These are phyloP conservation scores for Atherinosoma microstoma DNA, from an alignment of 2,797 vertebrate genomes.

Conservation along the genomic window DNA sequence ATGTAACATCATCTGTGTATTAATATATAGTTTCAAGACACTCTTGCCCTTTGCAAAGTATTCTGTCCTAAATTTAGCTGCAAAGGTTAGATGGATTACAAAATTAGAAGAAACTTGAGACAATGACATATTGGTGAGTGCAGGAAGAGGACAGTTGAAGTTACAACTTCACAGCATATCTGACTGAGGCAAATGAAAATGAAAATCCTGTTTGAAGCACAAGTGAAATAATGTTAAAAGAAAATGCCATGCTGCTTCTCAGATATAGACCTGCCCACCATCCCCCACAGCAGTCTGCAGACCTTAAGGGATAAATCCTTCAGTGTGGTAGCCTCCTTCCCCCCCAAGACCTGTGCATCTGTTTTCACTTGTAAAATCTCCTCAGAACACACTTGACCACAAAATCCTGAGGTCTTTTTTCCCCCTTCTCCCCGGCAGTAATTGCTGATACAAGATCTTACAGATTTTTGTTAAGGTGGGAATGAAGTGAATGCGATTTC, in stretches of 20 bases:
- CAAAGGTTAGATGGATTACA: slow-evolving; percentile 51
- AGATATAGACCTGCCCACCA: neutral
- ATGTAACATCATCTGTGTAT: neutral
- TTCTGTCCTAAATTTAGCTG: slow-evolving; percentile 75
- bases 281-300: neutral
- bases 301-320: neutral
- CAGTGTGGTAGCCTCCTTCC: too few relatives aligned
- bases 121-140: slow-evolving; percentile 24
- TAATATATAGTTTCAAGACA: slow-evolving; percentile 10
- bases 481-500: slow-evolving; percentile 3
- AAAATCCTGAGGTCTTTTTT: neutral
- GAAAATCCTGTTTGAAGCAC: neutral
- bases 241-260: neutral
- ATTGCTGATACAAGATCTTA: too few relatives aligned
- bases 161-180: neutral
- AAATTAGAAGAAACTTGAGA: slow-evolving; percentile 72
- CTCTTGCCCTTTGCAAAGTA: slow-evolving; percentile 68
- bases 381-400: neutral
- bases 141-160: slow-evolving; percentile 15
- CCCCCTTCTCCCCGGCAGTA: neutral
- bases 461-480: neutral
- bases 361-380: neutral
- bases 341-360: neutral
- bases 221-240: neutral
- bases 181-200: neutral